Percentiles rank a stretch among this genome's conserved stretches.
Conservation (phyloP, 2,797 vertebrate genomes). For the Harpagifer antarcticus region DNA sequence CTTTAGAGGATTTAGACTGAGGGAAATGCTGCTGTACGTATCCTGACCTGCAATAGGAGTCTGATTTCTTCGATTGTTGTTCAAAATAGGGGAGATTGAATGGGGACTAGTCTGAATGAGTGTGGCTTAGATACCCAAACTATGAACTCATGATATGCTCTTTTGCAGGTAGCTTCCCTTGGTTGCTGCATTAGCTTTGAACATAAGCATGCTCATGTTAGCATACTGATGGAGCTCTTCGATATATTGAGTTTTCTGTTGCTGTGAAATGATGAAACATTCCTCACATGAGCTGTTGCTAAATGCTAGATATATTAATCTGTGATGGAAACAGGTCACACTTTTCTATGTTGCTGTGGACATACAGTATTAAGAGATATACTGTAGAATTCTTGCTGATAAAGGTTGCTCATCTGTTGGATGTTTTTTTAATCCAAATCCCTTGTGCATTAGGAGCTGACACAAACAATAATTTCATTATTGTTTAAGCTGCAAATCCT, state of each 20-base stretch:
- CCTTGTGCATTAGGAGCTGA: background rate
- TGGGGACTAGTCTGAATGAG: slow-evolving; percentile 3
- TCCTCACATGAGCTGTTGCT: slow-evolving; percentile 12
- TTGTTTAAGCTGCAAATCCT: background rate
- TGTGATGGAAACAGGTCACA: too few relatives aligned
- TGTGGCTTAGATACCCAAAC: background rate
- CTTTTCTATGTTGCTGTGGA: background rate
- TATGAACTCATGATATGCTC: background rate
- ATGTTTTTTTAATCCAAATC: background rate
- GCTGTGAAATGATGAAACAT: slow-evolving; percentile 18
- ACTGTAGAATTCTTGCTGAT: background rate
- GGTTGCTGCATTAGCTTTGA: slow-evolving; percentile 14
- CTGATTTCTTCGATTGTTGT: slow-evolving; percentile 11
- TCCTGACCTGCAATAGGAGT: background rate
- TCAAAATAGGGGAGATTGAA: background rate
- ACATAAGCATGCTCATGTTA: background rate
- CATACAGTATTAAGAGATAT: background rate
- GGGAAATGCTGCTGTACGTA: slow-evolving; percentile 8
- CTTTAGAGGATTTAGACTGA: background rate
- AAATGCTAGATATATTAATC: background rate
- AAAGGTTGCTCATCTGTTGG: background rate
- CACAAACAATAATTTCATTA: background rate
- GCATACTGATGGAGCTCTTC: slow-evolving; percentile 27
- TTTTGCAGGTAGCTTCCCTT: background rate
- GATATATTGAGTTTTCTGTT: background rate